Evolutionary conservation across 2,888 invertebrate species (phyloP).

Genomic region (Tridacna gigas): DNA sequence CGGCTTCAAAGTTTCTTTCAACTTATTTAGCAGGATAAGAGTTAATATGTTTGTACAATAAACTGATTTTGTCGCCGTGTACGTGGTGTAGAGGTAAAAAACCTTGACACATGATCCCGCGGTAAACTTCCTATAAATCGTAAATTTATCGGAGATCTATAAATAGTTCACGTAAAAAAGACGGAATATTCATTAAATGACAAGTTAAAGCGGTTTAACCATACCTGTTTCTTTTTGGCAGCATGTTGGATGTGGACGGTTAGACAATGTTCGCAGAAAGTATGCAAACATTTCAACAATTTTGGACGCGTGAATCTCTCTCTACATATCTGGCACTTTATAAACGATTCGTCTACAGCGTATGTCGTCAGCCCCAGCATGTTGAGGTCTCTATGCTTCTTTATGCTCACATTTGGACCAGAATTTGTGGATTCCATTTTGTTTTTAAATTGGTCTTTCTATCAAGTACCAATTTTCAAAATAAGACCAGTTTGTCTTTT

Average conservation of each 20-base stretch:
- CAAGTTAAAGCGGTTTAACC: no score
- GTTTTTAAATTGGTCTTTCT: neutral
- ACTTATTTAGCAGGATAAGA: no score
- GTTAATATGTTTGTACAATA: no score
- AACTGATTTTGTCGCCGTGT: no score
- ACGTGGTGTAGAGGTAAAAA: no score
- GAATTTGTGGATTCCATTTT: neutral
- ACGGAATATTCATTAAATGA: no score
- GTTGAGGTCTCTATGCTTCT: conserved; percentile 47
- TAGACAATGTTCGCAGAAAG: conserved; percentile 64
- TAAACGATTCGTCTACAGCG: conserved; percentile 59
- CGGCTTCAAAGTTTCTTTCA: no score
- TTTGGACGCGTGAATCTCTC: conserved; percentile 61
- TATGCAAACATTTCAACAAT: conserved; percentile 60
- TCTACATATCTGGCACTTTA: conserved; percentile 59
- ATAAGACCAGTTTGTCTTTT: neutral
- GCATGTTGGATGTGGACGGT: conserved; percentile 63
- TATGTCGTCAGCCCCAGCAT: conserved; percentile 47
- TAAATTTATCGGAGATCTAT: no score
- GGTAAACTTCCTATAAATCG: no score
- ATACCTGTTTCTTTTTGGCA: conserved; percentile 53
- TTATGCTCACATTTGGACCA: neutral
- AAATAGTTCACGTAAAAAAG: no score
- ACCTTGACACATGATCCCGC: no score
- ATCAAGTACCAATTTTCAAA: neutral